Conservation (phyloP, 2,888 invertebrate genomes). For the Hofmannophila pseudospretella region DNA sequence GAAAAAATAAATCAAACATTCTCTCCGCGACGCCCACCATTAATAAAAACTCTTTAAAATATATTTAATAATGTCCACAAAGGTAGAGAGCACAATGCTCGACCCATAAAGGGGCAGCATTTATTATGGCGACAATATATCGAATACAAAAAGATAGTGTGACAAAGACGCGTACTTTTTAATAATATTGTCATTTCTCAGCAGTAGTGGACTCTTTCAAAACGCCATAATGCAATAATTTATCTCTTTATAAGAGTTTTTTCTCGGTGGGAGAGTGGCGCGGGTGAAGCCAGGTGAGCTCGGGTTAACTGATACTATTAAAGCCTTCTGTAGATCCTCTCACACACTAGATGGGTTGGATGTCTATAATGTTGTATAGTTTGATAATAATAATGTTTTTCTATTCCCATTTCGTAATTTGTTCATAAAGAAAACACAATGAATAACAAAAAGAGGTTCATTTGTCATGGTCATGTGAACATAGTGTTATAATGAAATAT, state of each 20-base stretch:
- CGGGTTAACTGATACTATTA: slow-evolving; percentile 55
- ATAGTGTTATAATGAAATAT: too few relatives aligned
- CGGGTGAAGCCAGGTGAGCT: slow-evolving; percentile 63
- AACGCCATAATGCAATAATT: slow-evolving; percentile 77
- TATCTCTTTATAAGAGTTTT: slow-evolving; percentile 76
- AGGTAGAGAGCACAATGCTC: slow-evolving; percentile 68
- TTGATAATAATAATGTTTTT: too few relatives aligned
- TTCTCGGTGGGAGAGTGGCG: slow-evolving; percentile 67
- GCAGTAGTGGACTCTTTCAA: slow-evolving; percentile 78
- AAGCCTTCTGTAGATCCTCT: slow-evolving; percentile 23
- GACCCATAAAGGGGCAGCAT: slow-evolving; percentile 73
- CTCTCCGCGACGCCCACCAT: slow-evolving; percentile 72
- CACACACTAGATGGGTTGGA: too few relatives aligned
- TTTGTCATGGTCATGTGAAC: too few relatives aligned
- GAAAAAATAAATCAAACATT: slow-evolving; percentile 76
- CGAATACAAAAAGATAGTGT: slow-evolving; percentile 77
- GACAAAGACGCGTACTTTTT: slow-evolving; percentile 77
- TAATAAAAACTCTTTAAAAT: slow-evolving; percentile 77
- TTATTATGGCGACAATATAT: slow-evolving; percentile 78
- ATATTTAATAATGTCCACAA: slow-evolving; percentile 78
- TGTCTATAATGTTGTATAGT: too few relatives aligned
- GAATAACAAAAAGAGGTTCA: too few relatives aligned
- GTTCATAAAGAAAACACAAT: too few relatives aligned
- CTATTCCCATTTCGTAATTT: too few relatives aligned
- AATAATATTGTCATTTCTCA: slow-evolving; percentile 79